Evolutionary conservation across 1,140 invertebrate genomes (phyloP).

Genomic region (Oscheius sp.): DNA sequence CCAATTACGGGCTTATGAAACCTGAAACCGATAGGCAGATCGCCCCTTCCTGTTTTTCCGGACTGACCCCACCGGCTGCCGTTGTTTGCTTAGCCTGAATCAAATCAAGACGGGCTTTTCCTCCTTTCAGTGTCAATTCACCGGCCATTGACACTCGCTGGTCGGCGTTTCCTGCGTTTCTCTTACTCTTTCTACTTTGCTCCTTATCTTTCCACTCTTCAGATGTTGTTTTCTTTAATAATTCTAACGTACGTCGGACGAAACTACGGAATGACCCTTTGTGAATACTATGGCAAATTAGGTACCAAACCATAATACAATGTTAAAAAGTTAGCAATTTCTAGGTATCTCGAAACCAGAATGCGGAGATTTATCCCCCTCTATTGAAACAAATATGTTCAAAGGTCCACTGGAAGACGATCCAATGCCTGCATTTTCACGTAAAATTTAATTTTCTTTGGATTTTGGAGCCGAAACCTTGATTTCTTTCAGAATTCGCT

Average conservation of each 20-base stretch:
- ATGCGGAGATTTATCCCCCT: slow-evolving; percentile 5
- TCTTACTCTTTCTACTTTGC: background rate
- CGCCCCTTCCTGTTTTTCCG: slow-evolving; percentile 13
- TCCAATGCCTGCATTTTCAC: too few species aligned
- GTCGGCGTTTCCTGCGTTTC: background rate
- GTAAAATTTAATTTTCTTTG: background rate
- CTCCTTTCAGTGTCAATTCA: background rate
- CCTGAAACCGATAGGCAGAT: too few species aligned
- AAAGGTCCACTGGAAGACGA: background rate
- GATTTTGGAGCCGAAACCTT: background rate
- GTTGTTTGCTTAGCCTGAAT: slow-evolving; percentile 4
- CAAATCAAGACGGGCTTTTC: slow-evolving; percentile 13
- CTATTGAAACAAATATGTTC: background rate
- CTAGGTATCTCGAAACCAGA: slow-evolving; percentile 23
- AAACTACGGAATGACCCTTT: background rate
- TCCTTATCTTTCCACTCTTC: background rate
- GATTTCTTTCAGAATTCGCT: slow-evolving; percentile 5
- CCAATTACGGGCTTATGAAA: too few species aligned
- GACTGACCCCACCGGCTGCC: background rate
- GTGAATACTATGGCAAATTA: slow-evolving; percentile 29
- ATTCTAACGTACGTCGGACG: background rate
- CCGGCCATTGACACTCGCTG: slow-evolving; percentile 5
- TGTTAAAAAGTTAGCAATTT: background rate
- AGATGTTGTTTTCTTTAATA: background rate
- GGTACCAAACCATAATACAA: background rate